These are phyloP conservation scores for Anguilla marmorata DNA, from an alignment of 2,797 vertebrate genomes.

Conservation along the genomic window DNA sequence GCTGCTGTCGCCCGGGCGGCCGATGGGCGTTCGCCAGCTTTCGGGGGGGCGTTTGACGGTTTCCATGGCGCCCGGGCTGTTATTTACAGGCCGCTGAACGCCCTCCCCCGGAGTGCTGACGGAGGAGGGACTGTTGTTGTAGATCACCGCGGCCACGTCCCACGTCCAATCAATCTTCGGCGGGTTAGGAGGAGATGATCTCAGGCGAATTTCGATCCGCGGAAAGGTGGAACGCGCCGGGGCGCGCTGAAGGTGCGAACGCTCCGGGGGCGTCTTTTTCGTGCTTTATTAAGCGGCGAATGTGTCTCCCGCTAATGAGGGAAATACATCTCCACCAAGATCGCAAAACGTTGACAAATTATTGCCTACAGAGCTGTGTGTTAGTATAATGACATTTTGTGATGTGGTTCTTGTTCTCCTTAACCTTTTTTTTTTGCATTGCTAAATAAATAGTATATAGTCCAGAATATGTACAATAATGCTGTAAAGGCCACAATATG, in stretches of 20 bases:
- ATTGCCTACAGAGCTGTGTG: neutral
- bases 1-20: neutral
- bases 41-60: neutral
- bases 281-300: slow-evolving; percentile 39
- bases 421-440: neutral
- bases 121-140: neutral
- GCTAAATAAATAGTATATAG: neutral
- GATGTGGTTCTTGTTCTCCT: neutral
- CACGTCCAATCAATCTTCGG: slow-evolving; percentile 21
- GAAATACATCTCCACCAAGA: slow-evolving; percentile 23
- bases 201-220: slow-evolving; percentile 6
- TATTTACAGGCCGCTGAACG: slow-evolving; percentile 16
- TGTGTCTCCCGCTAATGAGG: slow-evolving; percentile 32
- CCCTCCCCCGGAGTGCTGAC: slow-evolving; percentile 3
- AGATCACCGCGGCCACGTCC: neutral
- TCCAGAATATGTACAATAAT: neutral
- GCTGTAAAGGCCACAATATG: too few species aligned
- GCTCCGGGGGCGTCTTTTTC: slow-evolving; percentile 28
- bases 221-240: neutral
- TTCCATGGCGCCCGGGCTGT: slow-evolving; percentile 5
- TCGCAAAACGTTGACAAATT: slow-evolving; percentile 1
- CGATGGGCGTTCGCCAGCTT: neutral
- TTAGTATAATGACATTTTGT: neutral
- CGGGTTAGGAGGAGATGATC: slow-evolving; percentile 17
- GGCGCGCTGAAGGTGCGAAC: neutral